Percentiles rank a stretch among this genome's conserved stretches.
Evolutionary conservation across 1,140 invertebrate species (phyloP).

Genomic region (Riptortus pedestris): DNA sequence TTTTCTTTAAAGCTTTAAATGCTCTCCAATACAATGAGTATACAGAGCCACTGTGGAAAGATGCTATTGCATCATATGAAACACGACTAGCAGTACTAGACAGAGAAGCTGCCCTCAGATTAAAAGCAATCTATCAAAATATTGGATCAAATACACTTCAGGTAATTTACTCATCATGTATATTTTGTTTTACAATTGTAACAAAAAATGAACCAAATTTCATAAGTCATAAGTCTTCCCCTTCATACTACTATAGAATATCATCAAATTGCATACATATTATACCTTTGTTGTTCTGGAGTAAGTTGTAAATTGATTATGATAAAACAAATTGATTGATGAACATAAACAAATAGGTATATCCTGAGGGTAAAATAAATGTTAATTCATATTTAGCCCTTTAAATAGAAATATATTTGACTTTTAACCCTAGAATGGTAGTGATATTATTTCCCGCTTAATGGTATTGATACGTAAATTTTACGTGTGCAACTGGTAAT

Average conservation of each 20-base stretch:
- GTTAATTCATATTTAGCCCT: no score
- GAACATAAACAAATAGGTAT: no score
- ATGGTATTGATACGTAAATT: no score
- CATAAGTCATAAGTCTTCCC: neutral
- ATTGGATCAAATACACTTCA: neutral
- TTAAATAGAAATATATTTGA: no score
- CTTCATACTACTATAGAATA: neutral
- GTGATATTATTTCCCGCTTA: no score
- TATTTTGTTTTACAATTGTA: neutral
- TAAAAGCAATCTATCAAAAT: neutral
- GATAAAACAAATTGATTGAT: neutral
- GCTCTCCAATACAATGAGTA: slow-evolving; percentile 1
- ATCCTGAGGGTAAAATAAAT: no score
- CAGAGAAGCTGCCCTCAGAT: neutral
- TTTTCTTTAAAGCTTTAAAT: slow-evolving; percentile 5
- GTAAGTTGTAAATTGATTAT: neutral
- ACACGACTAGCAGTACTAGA: neutral
- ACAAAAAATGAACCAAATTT: neutral
- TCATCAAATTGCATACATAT: neutral
- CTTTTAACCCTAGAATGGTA: no score
- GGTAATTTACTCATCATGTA: neutral
- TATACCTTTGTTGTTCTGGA: neutral
- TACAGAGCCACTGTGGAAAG: slow-evolving; percentile 8
- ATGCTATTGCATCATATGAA: neutral
- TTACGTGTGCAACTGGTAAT: no score